Evolutionary conservation across 1,140 invertebrate genomes (phyloP).

Genomic region (Leptinotarsa texana): DNA sequence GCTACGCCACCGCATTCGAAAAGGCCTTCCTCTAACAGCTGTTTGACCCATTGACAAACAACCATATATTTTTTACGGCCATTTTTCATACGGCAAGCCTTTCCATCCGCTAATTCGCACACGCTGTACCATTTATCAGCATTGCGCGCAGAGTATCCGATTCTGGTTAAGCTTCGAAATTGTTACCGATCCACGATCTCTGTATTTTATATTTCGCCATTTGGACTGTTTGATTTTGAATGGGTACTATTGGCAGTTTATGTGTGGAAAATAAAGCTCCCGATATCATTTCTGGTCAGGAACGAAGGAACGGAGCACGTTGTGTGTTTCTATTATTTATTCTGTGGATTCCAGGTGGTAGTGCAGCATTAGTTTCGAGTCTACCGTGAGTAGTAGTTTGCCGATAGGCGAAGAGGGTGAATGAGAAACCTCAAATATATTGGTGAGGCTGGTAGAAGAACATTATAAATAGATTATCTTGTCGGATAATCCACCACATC

Average conservation of each 20-base stretch:
- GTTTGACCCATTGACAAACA: conserved; percentile 3
- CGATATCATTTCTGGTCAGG: conserved; percentile 22
- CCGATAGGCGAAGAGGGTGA: too few species aligned
- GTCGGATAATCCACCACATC: too few species aligned
- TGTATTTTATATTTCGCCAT: conserved; percentile 20
- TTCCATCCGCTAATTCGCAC: conserved; percentile 6
- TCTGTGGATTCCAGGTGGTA: conserved; percentile 5
- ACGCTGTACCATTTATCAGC: conserved; percentile 12
- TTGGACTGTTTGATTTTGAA: conserved; percentile 24
- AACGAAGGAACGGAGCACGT: neutral
- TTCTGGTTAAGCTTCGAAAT: conserved; percentile 10
- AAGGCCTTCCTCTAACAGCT: neutral
- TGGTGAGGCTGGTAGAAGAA: too few species aligned
- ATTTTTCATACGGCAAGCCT: conserved; percentile 5
- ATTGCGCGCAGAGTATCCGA: neutral
- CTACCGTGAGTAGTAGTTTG: too few species aligned
- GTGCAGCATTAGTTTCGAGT: too few species aligned
- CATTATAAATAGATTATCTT: too few species aligned
- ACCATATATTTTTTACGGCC: conserved; percentile 8
- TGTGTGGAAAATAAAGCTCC: conserved; percentile 1
- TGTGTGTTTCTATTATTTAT: conserved; percentile 12
- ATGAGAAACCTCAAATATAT: too few species aligned
- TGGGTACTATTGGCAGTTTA: conserved; percentile 7
- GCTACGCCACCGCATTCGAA: neutral
- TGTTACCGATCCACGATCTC: conserved; percentile 12